Conservation (phyloP, 1,140 invertebrate species). For the Meloidogyne exigua region DNA sequence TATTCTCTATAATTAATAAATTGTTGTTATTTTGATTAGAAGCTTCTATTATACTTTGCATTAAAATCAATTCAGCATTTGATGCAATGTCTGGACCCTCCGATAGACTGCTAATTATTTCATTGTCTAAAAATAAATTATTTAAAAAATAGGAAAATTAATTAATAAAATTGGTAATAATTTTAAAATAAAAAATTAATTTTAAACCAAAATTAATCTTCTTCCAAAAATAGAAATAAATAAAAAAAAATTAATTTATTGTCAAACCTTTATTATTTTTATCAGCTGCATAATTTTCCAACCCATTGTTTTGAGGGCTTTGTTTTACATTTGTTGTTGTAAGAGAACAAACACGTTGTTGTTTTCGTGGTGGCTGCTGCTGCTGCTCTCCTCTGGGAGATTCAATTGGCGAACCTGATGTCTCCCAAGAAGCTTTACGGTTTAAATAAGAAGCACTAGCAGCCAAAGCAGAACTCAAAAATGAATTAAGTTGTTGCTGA, state of each 20-base stretch:
- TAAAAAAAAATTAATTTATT: too few species aligned
- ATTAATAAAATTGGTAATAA: too few species aligned
- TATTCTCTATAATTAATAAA: neutral
- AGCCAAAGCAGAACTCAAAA: neutral
- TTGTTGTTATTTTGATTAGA: neutral
- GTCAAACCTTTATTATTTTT: neutral
- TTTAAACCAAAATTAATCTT: neutral
- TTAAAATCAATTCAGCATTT: neutral
- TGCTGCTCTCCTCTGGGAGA: neutral
- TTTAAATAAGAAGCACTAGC: neutral
- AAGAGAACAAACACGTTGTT: neutral
- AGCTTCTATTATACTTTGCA: conserved; percentile 3
- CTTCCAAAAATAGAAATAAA: neutral
- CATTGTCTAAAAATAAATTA: conserved; percentile 1
- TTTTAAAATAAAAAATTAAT: too few species aligned
- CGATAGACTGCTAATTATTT: neutral
- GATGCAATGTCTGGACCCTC: neutral
- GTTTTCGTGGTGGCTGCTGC: neutral
- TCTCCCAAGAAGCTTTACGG: neutral
- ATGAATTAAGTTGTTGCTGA: conserved; percentile 8
- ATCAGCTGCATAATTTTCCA: neutral
- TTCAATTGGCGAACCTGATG: neutral
- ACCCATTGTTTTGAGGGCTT: conserved; percentile 2
- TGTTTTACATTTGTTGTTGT: neutral
- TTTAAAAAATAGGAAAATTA: neutral